phyloP scores from a whole-genome alignment of 2,797 vertebrate species.

The Nannoperca australis region DNA sequence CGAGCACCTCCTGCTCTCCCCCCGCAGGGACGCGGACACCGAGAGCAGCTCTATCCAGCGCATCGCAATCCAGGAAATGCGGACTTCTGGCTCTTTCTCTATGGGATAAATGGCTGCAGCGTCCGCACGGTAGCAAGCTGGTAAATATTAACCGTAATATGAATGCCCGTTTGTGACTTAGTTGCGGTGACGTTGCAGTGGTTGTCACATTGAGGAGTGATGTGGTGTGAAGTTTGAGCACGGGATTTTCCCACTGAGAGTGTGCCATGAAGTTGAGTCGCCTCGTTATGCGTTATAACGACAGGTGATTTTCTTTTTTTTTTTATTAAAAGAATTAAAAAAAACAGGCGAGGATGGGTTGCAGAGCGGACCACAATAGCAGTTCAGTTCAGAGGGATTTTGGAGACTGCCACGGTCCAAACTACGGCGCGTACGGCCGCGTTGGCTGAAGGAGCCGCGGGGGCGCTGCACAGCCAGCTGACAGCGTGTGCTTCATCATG shows the following conservation, averaged over 20 bases:
- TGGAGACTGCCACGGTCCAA: slow-evolving; percentile 6
- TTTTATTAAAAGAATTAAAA: no score
- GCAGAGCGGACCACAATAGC: not conserved
- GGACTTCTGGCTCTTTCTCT: slow-evolving; percentile 74
- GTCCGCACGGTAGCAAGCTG: slow-evolving; percentile 61
- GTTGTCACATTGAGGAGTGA: slow-evolving; percentile 21
- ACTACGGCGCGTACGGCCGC: slow-evolving; percentile 10
- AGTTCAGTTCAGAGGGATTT: slow-evolving; percentile 1
- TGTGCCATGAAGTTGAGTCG: slow-evolving; percentile 50
- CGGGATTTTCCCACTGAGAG: slow-evolving; percentile 24
- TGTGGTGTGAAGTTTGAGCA: slow-evolving; percentile 63
- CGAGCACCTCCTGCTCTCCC: slow-evolving; percentile 50
- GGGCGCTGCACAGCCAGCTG: slow-evolving; percentile 50
- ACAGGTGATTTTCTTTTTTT: slow-evolving; percentile 7
- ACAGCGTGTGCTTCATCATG: slow-evolving; percentile 51
- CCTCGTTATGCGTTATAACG: slow-evolving; percentile 1
- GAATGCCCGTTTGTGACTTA: slow-evolving; percentile 9
- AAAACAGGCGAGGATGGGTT: not conserved
- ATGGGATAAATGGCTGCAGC: slow-evolving; percentile 80
- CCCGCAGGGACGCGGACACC: slow-evolving; percentile 49
- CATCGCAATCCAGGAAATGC: slow-evolving; percentile 83
- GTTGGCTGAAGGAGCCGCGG: slow-evolving; percentile 4
- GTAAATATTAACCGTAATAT: slow-evolving; percentile 69
- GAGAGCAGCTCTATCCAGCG: slow-evolving; percentile 50
- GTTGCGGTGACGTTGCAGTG: slow-evolving; percentile 22